Conservation (phyloP, 2,797 vertebrate genomes). For the Sebastes umbrosus region DNA sequence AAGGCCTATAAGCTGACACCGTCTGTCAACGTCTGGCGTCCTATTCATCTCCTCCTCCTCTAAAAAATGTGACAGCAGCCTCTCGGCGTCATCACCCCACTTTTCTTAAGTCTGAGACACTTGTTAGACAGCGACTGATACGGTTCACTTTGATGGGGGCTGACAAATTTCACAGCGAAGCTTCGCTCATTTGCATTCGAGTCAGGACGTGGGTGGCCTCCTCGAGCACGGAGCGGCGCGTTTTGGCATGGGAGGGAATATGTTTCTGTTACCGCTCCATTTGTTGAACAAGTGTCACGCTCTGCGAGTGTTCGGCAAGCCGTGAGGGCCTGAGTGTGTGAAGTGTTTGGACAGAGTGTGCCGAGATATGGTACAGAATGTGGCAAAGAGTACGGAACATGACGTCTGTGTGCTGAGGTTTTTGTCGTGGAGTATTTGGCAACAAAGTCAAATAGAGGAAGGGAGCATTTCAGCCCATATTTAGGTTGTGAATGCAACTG, state of each 20-base stretch:
- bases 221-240: background rate
- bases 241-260: background rate
- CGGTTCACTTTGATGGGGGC: slow-evolving; percentile 20
- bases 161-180: slow-evolving; percentile 24
- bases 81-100: background rate
- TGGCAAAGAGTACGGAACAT: background rate
- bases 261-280: slow-evolving; percentile 3
- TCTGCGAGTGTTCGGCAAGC: background rate
- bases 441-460: slow-evolving; percentile 22
- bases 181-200: slow-evolving; percentile 43
- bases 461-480: background rate
- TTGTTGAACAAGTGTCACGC: slow-evolving; percentile 16
- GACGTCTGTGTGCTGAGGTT: background rate
- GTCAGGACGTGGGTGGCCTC: background rate
- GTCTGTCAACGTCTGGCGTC: slow-evolving; percentile 16
- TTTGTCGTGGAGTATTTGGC: slow-evolving; percentile 16
- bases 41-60: slow-evolving; percentile 5
- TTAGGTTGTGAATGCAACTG: background rate
- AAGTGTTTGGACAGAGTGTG: slow-evolving; percentile 28
- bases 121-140: slow-evolving; percentile 17
- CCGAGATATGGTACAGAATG: background rate
- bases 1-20: background rate
- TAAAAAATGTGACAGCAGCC: slow-evolving; percentile 31
- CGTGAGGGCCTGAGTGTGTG: background rate
- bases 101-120: slow-evolving; percentile 13